Evolutionary conservation across 2,113 vertebrate genomes (phyloP), one percentile per base, ranked within the genome.

Genomic region (Cyprinodon tularosa): DNA sequence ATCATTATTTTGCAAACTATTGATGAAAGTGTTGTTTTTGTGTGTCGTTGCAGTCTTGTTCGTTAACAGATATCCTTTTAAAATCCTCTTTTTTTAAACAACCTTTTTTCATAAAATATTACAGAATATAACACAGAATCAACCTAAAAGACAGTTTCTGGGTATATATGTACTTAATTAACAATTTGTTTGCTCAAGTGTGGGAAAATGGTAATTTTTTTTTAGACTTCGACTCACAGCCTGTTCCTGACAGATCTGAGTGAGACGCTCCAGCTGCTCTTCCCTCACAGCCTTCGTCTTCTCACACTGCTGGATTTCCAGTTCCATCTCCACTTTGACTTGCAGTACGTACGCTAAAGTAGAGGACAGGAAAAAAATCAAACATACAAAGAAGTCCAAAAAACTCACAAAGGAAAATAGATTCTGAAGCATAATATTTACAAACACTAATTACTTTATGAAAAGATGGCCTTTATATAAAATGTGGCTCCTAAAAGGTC

Each of bases 161-260:
- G n/a, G 50, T 9, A 29, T 1, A 47, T 7, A 57, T 45, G 11
- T 12, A 4, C 15, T 20, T 20, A 4, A 6, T 40, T 17, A 37
- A 4, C 62, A 15, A 10, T 4, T 10, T 64, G 15, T 40, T 5
- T 64, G 62, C 62, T 29, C 20, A 66, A 20, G 64, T 61, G 11
- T 22, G 5, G 6, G 15, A 13, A 65, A 66, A 14, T 40, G 59
- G 9, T 11, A 36, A 4, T 62, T 1, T 15, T 44, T 66, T 53
- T 61, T n/a, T 74, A 59, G 47, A 38, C 7, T 11, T 17, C 40
- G 66, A 93, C 83, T 96, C 93, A 99, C 98, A 86, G 97, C 98
- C 93, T 99, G 97, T 88, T 99, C 98, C 92, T 99, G 98, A 90
- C 98, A 99, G 94, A 99, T 98, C 93, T 99, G 98, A 4, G 98